phyloP scores from a whole-genome alignment of 2,888 invertebrate genomes.

The Phyto melanocephala region DNA sequence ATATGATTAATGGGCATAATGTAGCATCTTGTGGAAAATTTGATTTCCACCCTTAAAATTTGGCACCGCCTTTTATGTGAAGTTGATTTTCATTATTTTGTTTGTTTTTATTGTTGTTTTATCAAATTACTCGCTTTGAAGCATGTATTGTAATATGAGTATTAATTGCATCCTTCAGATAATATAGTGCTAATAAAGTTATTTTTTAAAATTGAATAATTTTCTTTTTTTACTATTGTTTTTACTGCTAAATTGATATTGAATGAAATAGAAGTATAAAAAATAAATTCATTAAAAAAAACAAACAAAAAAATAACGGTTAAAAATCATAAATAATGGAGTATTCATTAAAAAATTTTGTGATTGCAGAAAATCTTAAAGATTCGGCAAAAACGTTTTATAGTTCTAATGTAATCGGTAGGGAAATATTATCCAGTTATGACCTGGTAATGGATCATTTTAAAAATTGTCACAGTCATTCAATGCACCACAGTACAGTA shows the following conservation, averaged over 20 bases:
- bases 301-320: not conserved
- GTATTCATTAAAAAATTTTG: slow-evolving; percentile 58
- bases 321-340: slow-evolving; percentile 30
- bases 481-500: not conserved
- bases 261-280: not conserved
- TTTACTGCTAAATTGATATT: slow-evolving; percentile 7
- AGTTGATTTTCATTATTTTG: slow-evolving; percentile 37
- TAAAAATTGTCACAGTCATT: slow-evolving; percentile 55
- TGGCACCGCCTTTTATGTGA: slow-evolving; percentile 57
- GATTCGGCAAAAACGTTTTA: slow-evolving; percentile 61
- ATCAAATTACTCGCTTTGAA: slow-evolving; percentile 57
- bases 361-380: slow-evolving; percentile 62
- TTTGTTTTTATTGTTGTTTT: slow-evolving; percentile 58
- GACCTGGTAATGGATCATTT: slow-evolving; percentile 63
- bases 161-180: slow-evolving; percentile 58
- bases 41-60: slow-evolving; percentile 60
- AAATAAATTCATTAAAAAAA: not conserved
- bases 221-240: not conserved
- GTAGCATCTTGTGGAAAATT: slow-evolving; percentile 56
- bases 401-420: slow-evolving; percentile 53
- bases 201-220: slow-evolving; percentile 16
- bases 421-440: slow-evolving; percentile 57
- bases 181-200: slow-evolving; percentile 58
- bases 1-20: slow-evolving; percentile 24
- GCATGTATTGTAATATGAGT: slow-evolving; percentile 60